Percentiles rank a stretch among this genome's conserved stretches.
These are phyloP conservation scores for Bergia puertoricense DNA, from an alignment of 92 coral and sea anemone genomes.

Conservation along the genomic window DNA sequence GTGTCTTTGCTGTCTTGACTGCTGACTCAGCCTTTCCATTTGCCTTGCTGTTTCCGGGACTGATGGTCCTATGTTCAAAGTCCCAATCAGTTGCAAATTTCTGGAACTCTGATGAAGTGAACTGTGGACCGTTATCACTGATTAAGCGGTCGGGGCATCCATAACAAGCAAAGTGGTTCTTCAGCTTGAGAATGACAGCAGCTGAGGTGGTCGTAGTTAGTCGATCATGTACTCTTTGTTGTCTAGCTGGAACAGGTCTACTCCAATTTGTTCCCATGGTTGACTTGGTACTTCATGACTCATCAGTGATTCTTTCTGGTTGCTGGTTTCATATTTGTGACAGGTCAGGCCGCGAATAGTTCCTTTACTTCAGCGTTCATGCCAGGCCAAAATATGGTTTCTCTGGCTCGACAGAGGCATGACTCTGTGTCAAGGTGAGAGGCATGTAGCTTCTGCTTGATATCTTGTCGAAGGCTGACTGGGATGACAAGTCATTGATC, in stretches of 20 bases:
- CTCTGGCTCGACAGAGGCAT: slow-evolving; percentile 44
- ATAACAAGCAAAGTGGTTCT: too few relatives aligned
- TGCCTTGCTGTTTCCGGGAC: slow-evolving; percentile 49
- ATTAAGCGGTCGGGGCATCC: too few relatives aligned
- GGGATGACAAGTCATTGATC: slow-evolving; percentile 48
- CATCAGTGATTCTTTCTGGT: too few relatives aligned
- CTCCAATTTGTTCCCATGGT: neutral
- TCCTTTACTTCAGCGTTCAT: slow-evolving; percentile 31
- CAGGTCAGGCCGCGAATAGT: too few relatives aligned
- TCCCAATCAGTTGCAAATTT: slow-evolving; percentile 15
- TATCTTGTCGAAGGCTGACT: slow-evolving; percentile 37
- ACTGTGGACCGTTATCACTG: neutral
- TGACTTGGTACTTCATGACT: too few relatives aligned
- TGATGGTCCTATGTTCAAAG: slow-evolving; percentile 33
- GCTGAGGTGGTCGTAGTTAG: too few relatives aligned
- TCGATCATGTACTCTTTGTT: too few relatives aligned
- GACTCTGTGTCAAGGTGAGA: slow-evolving; percentile 40
- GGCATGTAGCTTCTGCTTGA: slow-evolving; percentile 41
- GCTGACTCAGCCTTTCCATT: slow-evolving; percentile 50
- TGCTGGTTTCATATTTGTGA: too few relatives aligned
- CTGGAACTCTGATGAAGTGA: too few relatives aligned
- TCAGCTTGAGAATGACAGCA: too few relatives aligned
- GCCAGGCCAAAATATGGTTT: slow-evolving; percentile 50
- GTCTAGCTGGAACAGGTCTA: too few relatives aligned
- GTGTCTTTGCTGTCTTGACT: slow-evolving; percentile 48